phyloP scores from a whole-genome alignment of 2,888 invertebrate genomes.

The Cartodere bifasciata region DNA sequence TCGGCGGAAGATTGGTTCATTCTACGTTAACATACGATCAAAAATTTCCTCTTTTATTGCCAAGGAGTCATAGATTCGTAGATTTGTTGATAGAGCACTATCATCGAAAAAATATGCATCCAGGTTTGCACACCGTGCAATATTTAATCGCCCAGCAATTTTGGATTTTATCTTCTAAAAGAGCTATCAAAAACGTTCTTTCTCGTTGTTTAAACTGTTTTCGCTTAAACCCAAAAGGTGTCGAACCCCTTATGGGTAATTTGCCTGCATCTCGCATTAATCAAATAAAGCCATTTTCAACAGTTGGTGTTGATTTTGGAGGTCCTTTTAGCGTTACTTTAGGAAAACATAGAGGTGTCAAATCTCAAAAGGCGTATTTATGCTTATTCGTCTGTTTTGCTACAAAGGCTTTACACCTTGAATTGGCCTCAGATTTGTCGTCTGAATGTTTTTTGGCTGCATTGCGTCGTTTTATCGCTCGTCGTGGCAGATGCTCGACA shows the following conservation, averaged over 20 bases:
- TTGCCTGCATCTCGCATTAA: slow-evolving; percentile 8
- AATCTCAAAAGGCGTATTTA: slow-evolving; percentile 7
- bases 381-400: slow-evolving; percentile 11
- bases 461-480: slow-evolving; percentile 10
- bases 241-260: slow-evolving; percentile 9
- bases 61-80: too few relatives aligned
- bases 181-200: slow-evolving; percentile 4
- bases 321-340: slow-evolving; percentile 10
- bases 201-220: slow-evolving; percentile 8
- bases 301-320: slow-evolving; percentile 7
- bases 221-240: slow-evolving; percentile 4
- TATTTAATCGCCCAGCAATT: slow-evolving; percentile 8
- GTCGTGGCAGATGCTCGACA: slow-evolving; percentile 9
- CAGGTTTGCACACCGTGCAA: slow-evolving; percentile 21
- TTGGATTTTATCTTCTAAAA: slow-evolving; percentile 8
- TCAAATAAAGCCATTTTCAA: slow-evolving; percentile 9
- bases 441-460: slow-evolving; percentile 10
- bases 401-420: slow-evolving; percentile 11
- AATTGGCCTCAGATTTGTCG: slow-evolving; percentile 10
- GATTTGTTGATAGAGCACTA: too few relatives aligned
- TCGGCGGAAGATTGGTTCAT: too few relatives aligned
- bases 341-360: slow-evolving; percentile 7
- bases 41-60: too few relatives aligned
- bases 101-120: too few relatives aligned
- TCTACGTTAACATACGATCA: too few relatives aligned